A percentile compares a stretch with the other conserved stretches of the same genome.
Evolutionary conservation across 2,888 invertebrate species (phyloP).

Genomic region (Drosophila histrio): DNA sequence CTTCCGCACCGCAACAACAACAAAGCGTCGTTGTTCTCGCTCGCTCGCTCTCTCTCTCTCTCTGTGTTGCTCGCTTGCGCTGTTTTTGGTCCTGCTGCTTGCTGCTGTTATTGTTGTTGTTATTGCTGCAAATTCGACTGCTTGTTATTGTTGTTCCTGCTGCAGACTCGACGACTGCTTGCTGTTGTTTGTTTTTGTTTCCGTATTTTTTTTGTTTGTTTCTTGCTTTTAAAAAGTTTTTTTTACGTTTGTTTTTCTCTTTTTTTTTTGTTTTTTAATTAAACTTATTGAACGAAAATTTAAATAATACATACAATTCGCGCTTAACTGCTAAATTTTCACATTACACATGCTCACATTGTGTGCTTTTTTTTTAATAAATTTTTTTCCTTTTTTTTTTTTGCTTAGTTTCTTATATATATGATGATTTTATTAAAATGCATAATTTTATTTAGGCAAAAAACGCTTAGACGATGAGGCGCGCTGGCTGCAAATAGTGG

Average conservation of each 20-base stretch:
- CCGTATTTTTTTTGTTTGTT: conserved; percentile 23
- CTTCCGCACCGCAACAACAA: conserved; percentile 34
- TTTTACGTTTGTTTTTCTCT: conserved; percentile 21
- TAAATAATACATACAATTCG: conserved; percentile 75
- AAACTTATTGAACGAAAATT: conserved; percentile 67
- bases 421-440: conserved; percentile 44
- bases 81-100: conserved; percentile 20
- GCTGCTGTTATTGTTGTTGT: conserved; percentile 15
- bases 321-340: conserved; percentile 71
- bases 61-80: conserved; percentile 22
- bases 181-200: conserved; percentile 17
- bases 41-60: conserved; percentile 3
- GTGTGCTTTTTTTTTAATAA: conserved; percentile 20
- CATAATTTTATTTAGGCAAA: conserved; percentile 50
- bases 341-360: conserved; percentile 73
- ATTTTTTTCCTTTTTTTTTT: conserved; percentile 19
- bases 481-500: conserved; percentile 57
- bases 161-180: conserved; percentile 6
- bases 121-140: conserved; percentile 19
- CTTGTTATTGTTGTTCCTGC: conserved; percentile 22
- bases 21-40: conserved; percentile 12
- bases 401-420: conserved; percentile 19
- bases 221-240: conserved; percentile 25
- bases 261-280: conserved; percentile 25
- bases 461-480: conserved; percentile 44